Base-by-base conservation (phyloP, 1,140 invertebrate genomes). In the Epicauta chinensis region DNA sequence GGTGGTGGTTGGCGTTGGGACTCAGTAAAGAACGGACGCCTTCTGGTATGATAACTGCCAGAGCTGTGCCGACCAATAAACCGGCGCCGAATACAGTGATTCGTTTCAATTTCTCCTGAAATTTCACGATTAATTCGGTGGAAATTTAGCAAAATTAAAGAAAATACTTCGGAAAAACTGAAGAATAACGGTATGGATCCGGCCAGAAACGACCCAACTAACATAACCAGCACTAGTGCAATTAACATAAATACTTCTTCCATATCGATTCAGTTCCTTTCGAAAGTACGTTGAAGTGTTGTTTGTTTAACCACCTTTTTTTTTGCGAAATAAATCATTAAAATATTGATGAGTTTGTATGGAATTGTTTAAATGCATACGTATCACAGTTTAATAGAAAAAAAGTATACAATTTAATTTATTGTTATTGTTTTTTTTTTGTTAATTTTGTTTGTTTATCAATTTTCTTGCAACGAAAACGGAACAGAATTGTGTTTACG, bases 21-120 rank as follows among this genome's bases (percentile, higher is more conserved):
- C 17, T 55, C 9, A 63, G 47, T 17, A 98, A 73, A 2, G 93
- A 86, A 56, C 93, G 78, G 17, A 99, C 88, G 30, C 97, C 97
- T 77, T 99, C 97, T 0, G 97, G 97, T 63, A 99, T 98, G 38
- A 99, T 99, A 1, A 99, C 95, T 51, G 93, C 89, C 40, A 99
- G 71, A 0, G 97, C 95, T 47, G 97, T 98, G 2, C 97, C 97
- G 35, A 99, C 93, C n/a, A 99, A 75, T 6, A 99, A 77, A 16
- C 97, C 97, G 39, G 97, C 95, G 39, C 97, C 97, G 38, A 99
- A 81, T 29, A 98, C 85, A 14, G 94, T 97, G 23, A 98, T 84
- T 62, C 93, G 78, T 67, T 96, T 88, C 15, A 98, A 74, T 73
- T 95, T 97, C 47, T 93, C 90, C 93, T 98, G 68, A 46, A 82